Conservation (phyloP, 2,888 invertebrate species). For the Noctua pronuba region DNA sequence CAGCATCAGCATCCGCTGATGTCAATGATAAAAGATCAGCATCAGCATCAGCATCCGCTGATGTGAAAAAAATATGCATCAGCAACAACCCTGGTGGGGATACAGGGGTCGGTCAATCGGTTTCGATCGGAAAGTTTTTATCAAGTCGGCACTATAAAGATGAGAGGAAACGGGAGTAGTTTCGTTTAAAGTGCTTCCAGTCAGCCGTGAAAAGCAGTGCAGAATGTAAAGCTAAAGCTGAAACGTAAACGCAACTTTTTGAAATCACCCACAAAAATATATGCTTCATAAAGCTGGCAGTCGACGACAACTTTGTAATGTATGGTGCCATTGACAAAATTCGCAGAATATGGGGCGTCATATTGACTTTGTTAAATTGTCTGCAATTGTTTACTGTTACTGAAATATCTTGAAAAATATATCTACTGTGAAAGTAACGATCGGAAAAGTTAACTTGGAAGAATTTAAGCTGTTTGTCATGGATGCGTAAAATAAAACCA, state of each 20-base stretch:
- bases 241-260: conserved; percentile 2
- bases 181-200: conserved; percentile 41
- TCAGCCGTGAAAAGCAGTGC: conserved; percentile 16
- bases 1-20: no score
- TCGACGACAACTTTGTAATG: conserved; percentile 9
- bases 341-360: conserved; percentile 18
- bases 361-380: conserved; percentile 21
- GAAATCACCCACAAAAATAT: conserved; percentile 34
- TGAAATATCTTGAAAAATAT: not conserved
- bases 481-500: conserved; percentile 4
- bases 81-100: no score
- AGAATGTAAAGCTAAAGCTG: conserved; percentile 27
- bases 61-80: no score
- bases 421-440: not conserved
- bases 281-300: conserved; percentile 14
- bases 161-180: conserved; percentile 48
- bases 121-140: conserved; percentile 61
- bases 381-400: conserved; percentile 21
- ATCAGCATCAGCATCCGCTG: no score
- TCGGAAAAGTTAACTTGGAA: not conserved
- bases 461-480: not conserved
- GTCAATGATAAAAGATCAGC: no score
- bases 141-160: conserved; percentile 56
- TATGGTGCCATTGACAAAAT: conserved; percentile 22
- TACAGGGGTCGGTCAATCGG: conserved; percentile 56